Base-by-base conservation (phyloP, 2,113 vertebrate species). In the Catagonus wagneri region DNA sequence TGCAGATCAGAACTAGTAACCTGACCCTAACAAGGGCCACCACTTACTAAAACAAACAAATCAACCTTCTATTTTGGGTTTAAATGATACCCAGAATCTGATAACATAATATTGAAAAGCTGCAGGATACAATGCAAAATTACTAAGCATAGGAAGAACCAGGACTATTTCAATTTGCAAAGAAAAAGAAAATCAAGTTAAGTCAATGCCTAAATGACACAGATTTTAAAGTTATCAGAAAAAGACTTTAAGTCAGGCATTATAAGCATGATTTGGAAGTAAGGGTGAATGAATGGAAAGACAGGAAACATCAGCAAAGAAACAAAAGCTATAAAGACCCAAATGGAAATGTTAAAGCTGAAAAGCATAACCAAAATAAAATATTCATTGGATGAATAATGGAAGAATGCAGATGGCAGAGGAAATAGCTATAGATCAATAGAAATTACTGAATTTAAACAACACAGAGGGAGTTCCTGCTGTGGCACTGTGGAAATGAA, bases 301-400 rank as follows among this genome's bases (percentile, higher is more conserved):
- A 58, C 14, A 93, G 29, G 27, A 75, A 75, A 84, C 25, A 29
- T 39, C 44, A 71, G 54, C 39, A 75, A 87, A 87, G 15, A 91
- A 44, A 44, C 4, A 44, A 8, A 44, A 44, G 44, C 44, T 44
- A 44, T 44, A 44, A 44, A 44, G 44, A 44, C 44, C 44, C 44
- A 44, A 44, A 44, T 44, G 44, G 44, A 44, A 44, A 44, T 44
- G 44, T 44, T 44, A 44, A 6, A 93, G 65, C 10, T 63, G 84
- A 93, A 78, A 93, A 81, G 84, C 78, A 16, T 15, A 83, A 56
- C 15, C 11, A 65, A 83, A 86, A 85, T 65, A 86, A 96, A 89
- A 44, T 65, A 44, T 56, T 44, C 29, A 83, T 29, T 36, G 29
- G 50, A 60, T 72, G 34, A 76, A 15, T 58, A 74, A 6, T 34